Base-by-base conservation (phyloP, 2,797 vertebrate species). In the Acestrorhynchus altus region DNA sequence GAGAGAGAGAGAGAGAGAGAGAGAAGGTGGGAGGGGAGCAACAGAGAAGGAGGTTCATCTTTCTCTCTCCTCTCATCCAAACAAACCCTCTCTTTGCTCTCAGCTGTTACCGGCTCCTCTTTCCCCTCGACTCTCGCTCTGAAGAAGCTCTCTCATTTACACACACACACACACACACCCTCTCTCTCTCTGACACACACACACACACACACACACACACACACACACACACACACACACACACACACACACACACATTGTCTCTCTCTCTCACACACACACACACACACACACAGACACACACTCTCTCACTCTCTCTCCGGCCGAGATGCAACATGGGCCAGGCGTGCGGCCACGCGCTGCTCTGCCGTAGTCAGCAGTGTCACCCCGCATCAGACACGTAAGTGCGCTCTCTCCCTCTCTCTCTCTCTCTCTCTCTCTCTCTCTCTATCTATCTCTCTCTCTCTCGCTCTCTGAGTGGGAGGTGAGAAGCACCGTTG, bases 261-360 rank as follows among this genome's bases (percentile, higher is more conserved):
- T 47, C 22, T 78, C 76, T 68, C 65, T 52, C 56, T 59, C 77
- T 4, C 40, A 11, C n/a, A n/a, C n/a, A n/a, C n/a, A n/a, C n/a
- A n/a, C n/a, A n/a, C n/a, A n/a, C n/a, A n/a, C n/a, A n/a, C n/a
- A n/a, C n/a, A n/a, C n/a, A n/a, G n/a, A n/a, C n/a, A n/a, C n/a
- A n/a, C 13, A 16, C 40, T 12, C 72, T 12, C 11, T 52, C 40
- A 16, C 78, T 1, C 12, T 52, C 56, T 72, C 61, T 20, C 42
- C 6, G 92, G 93, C 83, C 90, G 96, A 94, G 95, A 95, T 92
- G 94, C 94, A 95, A 86, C 88, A 98, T 98, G 97, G 97, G 97
- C 91, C 97, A 98, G 90, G 96, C 96, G 85, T 98, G 97, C 87
- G 96, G 97, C 92, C 96, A 98, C 94, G 96, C 97, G 92, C 95